phyloP scores from a whole-genome alignment of 2,113 vertebrate species.

The Junco hyemalis region DNA sequence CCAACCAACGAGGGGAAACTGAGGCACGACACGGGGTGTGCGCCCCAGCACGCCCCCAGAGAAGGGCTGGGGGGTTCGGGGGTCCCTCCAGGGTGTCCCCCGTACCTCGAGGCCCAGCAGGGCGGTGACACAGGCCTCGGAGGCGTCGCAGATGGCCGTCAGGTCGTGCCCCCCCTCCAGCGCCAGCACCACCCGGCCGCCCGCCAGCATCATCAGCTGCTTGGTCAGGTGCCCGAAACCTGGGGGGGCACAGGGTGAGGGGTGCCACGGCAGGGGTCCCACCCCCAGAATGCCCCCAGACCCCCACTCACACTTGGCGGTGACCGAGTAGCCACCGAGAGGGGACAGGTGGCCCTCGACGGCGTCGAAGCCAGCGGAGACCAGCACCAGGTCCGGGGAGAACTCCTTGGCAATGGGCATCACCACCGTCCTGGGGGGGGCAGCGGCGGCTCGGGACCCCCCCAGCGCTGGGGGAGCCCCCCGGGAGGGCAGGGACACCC shows the following conservation, averaged over 20 bases:
- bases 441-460: not conserved
- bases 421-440: constrained; percentile 81
- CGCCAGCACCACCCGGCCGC: constrained; percentile 84
- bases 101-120: constrained; percentile 84
- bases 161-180: constrained; percentile 89
- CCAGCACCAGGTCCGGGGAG: constrained; percentile 84
- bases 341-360: constrained; percentile 88
- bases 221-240: constrained; percentile 88
- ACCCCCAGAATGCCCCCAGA: fast-evolving
- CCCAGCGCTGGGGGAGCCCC: not conserved
- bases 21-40: fast-evolving
- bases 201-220: constrained; percentile 86
- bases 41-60: fast-evolving
- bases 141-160: constrained; percentile 89
- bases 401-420: constrained; percentile 89
- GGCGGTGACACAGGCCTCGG: constrained; percentile 82
- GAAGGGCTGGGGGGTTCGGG: not conserved
- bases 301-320: constrained; percentile 83
- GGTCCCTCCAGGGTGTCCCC: fast-evolving
- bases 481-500: not conserved
- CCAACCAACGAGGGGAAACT: fast-evolving
- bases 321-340: constrained; percentile 85
- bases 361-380: constrained; percentile 87
- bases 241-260: constrained; percentile 4
- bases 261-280: fast-evolving